Evolutionary conservation across 2,113 vertebrate genomes (phyloP).

Genomic region (Eublepharis macularius): DNA sequence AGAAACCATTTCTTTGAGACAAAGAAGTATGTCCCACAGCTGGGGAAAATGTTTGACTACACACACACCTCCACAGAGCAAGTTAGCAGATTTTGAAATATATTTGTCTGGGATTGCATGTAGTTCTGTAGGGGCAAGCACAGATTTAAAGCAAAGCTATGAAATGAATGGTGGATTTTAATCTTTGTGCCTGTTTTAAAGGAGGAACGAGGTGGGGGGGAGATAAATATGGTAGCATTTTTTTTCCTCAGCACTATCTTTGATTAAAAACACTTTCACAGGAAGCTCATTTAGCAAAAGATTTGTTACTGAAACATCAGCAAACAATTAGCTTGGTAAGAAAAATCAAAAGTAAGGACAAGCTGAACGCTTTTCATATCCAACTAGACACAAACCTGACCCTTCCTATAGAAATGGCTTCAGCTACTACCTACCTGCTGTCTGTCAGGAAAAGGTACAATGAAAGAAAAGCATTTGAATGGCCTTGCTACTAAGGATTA

Average conservation of each 20-base stretch:
- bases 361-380: not conserved
- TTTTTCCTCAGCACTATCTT: not conserved
- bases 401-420: not conserved
- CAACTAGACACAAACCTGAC: not conserved
- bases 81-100: conserved; percentile 1
- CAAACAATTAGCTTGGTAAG: conserved; percentile 32
- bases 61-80: not conserved
- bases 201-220: not conserved
- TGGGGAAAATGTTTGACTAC: conserved; percentile 5
- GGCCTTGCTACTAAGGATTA: not conserved
- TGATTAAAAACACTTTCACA: conserved; percentile 23
- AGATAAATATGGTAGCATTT: not conserved
- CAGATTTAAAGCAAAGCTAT: conserved; percentile 1
- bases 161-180: conserved; percentile 8
- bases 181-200: conserved; percentile 4
- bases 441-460: not conserved
- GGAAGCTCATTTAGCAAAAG: conserved; percentile 12
- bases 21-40: conserved; percentile 10
- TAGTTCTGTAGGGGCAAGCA: not conserved
- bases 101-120: not conserved
- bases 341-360: conserved; percentile 13
- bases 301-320: conserved; percentile 30
- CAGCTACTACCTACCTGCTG: not conserved
- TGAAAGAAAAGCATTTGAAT: not conserved
- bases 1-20: not conserved